Evolutionary conservation across 1,140 invertebrate genomes (phyloP), one percentile per base, ranked within the genome.

Genomic region (Saccostrea cuccullata): DNA sequence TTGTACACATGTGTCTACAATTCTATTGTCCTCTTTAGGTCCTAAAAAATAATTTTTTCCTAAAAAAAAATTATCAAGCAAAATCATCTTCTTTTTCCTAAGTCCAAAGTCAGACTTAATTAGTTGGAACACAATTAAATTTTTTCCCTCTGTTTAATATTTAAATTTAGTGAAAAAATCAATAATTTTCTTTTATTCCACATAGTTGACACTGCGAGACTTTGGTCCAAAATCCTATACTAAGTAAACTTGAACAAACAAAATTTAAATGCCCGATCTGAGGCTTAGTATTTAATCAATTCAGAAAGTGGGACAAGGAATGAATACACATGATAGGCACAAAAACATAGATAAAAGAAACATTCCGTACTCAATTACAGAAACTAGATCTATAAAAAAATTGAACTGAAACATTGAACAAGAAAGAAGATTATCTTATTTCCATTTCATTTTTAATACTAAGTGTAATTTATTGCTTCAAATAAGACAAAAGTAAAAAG

Each of bases 301-400:
- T 11, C 30, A 30, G 26, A 77, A 77, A 77, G 70, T 17, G 30
- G 70, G 70, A 30, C 70, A 77, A 77, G 30, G 70, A 77, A 15
- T 77, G 70, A 77, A 77, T 77, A 77, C 70, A 77, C 9, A 77
- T 77, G 70, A 36, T 20, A 64, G 70, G 26, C 70, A 11, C 70
- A 77, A 77, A 36, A 77, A 77, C 70, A 77, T 26, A 77, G 70
- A 77, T 77, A 77, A 77, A 36, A 77, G 23, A 15, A 36, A 47
- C 15, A 64, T 64, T 64, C 11, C 26, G 26, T 77, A 36, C 9
- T 77, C 20, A n/a, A 84, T 12, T 47, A 47, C 47, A 47, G 47
- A 6, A 47, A 47, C 47, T 36, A 36, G 30, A 36, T 36, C 30
- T 47, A 47, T 47, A 2, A 8, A 47, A 47, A 47, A 47, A 47